Evolutionary conservation across 2,113 vertebrate species (phyloP), one percentile per base, ranked within the genome.

Genomic region (Lutjanus erythropterus): DNA sequence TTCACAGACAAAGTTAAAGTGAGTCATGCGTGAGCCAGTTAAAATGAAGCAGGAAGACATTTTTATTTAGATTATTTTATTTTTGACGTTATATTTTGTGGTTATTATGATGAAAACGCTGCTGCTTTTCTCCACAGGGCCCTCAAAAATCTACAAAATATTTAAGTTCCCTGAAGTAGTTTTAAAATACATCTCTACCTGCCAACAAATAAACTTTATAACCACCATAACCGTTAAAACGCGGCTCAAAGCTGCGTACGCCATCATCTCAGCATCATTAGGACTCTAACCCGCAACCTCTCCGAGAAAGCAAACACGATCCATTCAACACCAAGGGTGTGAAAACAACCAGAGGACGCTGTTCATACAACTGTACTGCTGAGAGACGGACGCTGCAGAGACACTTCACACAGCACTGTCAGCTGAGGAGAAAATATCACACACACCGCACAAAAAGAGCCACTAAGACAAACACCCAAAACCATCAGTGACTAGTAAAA

Each of bases 241-340:
- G 25, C 46, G 80, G 53, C n/a, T 23, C 25, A 46, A 47, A 66
- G 31, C 21, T n/a, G 1, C 11, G 55, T 10, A 23, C 19, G 9
- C 37, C 41, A 50, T 50, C 50, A 41, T 35, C 42, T 37, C 56
- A 49, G 46, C 79, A 80, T 75, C 67, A 69, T 42, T 37, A 21
- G 71, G 56, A 76, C 65, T 37, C 47, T n/a, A 85, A 77, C 52
- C 78, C 37, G 5, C 12, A 5, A 52, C 0, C 53, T 35, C 71
- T 59, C 44, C 37, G 35, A 83, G 85, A 91, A 86, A 78, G 83
- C 78, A 90, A 92, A 93, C 75, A 61, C 0, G 31, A 62, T 60
- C 18, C 65, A 41, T 58, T 85, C 67, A 81, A 55, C 75, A 23
- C 6, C 49, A 29, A 62, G 60, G 59, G 70, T 27, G 79, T 77